Evolutionary conservation across 2,888 invertebrate species (phyloP).

Genomic region (Bombylius major): DNA sequence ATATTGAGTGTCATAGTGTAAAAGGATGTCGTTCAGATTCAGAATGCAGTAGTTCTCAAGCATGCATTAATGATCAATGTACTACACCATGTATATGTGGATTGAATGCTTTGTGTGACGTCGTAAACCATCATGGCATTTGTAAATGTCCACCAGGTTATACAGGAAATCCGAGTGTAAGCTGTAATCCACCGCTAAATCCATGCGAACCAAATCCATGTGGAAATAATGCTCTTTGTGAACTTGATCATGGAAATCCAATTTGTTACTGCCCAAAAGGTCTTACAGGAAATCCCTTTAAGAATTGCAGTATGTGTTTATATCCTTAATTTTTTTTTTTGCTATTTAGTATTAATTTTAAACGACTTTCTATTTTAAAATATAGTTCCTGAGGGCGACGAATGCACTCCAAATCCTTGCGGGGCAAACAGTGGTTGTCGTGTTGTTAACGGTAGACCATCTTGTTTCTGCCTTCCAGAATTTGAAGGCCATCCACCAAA

Average conservation of each 20-base stretch:
- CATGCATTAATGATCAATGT: conserved; percentile 66
- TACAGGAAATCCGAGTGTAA: conserved; percentile 58
- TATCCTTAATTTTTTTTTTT: background rate
- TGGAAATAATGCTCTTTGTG: conserved; percentile 72
- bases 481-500: conserved; percentile 74
- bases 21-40: conserved; percentile 58
- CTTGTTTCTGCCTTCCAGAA: conserved; percentile 79
- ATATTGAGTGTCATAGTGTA: conserved; percentile 52
- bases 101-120: conserved; percentile 67
- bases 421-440: conserved; percentile 75
- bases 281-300: conserved; percentile 80
- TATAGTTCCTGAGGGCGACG: conserved; percentile 77
- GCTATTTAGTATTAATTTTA: background rate
- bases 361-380: background rate
- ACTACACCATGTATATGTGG: conserved; percentile 69
- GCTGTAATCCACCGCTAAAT: conserved; percentile 61
- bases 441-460: conserved; percentile 57
- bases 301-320: conserved; percentile 69
- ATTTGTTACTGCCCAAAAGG: conserved; percentile 84
- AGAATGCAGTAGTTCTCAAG: conserved; percentile 61
- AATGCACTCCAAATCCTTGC: conserved; percentile 71
- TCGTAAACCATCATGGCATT: conserved; percentile 60
- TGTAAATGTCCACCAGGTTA: conserved; percentile 77
- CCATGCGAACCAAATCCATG: conserved; percentile 80
- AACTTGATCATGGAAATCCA: conserved; percentile 71